Base-by-base conservation (phyloP, 2,888 invertebrate species). In the Cheilosia variabilis region DNA sequence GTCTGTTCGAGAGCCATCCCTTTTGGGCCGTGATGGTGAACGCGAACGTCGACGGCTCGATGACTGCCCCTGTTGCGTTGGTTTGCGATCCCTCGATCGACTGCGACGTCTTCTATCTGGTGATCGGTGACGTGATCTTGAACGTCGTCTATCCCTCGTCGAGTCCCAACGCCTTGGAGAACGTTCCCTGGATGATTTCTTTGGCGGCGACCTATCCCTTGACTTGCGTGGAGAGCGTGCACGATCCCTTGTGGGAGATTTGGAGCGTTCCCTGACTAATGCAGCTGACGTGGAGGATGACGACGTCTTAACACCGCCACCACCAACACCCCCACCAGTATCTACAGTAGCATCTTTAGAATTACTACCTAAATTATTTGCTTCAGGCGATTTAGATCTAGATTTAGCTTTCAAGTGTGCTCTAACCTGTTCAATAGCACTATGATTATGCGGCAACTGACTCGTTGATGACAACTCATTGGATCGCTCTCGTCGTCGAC, bases 331-430 rank as follows among this genome's bases (percentile, higher is more conserved):
- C 15, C 68, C 65, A 68, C 71, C 52, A 45, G 89, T 88, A 50
- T 79, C 82, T 63, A 27, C 58, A 73, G 79, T 78, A 78, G 82
- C 66, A 69, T 76, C 78, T 68, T 78, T 87, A 43, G 77, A 62
- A 69, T 87, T 88, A 53, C 87, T 89, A 88, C 87, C 88, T 86
- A 88, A 87, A 88, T 88, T 90, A 83, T 88, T 90, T 87, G 27
- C 89, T 89, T 88, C 90, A 88, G 87, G 90, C 89, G 87, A 89
- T 88, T 68, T 93, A 92, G 91, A 92, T 91, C 91, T 89, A 91
- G 88, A 93, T 93, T 88, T 92, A 92, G 90, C 91, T 93, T 79
- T 89, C 88, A 24, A 88, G 87, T 87, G 89, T 53, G 88, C 88
- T 78, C 89, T 89, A 78, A 90, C 88, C 87, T 89, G 89, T 86